Base-by-base conservation (phyloP, 2,888 invertebrate genomes). In the Digitonthophagus gazella region DNA sequence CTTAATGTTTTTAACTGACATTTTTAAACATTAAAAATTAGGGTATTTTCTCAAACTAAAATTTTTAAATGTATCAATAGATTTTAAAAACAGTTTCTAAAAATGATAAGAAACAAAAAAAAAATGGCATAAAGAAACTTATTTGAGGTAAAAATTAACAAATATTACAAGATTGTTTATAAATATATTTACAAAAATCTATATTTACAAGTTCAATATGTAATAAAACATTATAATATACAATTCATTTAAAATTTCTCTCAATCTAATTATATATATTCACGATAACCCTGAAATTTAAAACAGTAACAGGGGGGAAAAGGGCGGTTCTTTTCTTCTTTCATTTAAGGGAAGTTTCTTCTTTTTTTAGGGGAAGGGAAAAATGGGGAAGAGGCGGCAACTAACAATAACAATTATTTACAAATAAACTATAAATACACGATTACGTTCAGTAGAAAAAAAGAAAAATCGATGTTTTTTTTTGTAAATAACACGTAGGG, bases 151-250 rank as follows among this genome's bases (percentile, higher is more conserved):
- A 44, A 44, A 44, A 44, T 44, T 2, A 44, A 44, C 28, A 44
- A 44, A 58, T 54, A 69, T 68, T 70, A 70, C 70, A 70, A 70
- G 71, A 71, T 71, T 69, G 71, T 78, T 80, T 80, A 81, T 81
- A 81, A 81, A 81, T 81, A 81, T 81, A 81, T 81, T 81, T 81
- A 81, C 81, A 81, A 81, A 44, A 80, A 74, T 79, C 78, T 78
- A 76, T 80, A 81, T 80, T 72, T 81, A 80, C 79, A 80, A 75
- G 72, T 75, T 76, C 76, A 68, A 76, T 78, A 76, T 76, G 80
- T 80, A 80, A 79, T 80, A 80, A 79, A 81, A 79, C 78, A 79
- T 77, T 79, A 78, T 78, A 78, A 76, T 78, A 79, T 81, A 80
- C 80, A 80, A 74, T 78, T 78, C 74, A 74, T 72, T 76, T 78